Evolutionary conservation across 2,888 invertebrate genomes (phyloP).

Genomic region (Cheilosia variabilis): DNA sequence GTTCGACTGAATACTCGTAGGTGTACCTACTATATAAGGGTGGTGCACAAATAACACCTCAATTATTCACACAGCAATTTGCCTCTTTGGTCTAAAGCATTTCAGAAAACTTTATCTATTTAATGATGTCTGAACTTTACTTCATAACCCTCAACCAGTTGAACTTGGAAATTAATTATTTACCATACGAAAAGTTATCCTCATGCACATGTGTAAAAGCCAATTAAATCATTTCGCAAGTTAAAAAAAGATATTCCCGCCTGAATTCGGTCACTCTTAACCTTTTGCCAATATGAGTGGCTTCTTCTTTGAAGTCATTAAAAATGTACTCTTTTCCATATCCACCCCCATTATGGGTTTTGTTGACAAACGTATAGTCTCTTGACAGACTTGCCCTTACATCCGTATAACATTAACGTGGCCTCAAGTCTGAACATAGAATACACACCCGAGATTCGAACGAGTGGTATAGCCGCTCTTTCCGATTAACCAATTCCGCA

Average conservation of each 20-base stretch:
- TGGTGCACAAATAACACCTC: too few species aligned
- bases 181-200: constrained; percentile 1
- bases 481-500: constrained; percentile 45
- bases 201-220: constrained; percentile 7
- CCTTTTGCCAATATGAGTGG: constrained; percentile 35
- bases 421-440: too few species aligned
- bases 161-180: constrained; percentile 1
- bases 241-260: constrained; percentile 47
- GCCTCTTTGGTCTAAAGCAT: neutral
- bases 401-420: constrained; percentile 21
- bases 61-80: too few species aligned
- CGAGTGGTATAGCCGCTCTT: constrained; percentile 15
- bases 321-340: constrained; percentile 43
- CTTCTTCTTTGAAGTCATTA: constrained; percentile 23
- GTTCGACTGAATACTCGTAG: too few species aligned
- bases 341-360: constrained; percentile 21
- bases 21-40: too few species aligned
- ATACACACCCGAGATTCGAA: constrained; percentile 5
- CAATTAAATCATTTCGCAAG: constrained; percentile 51
- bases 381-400: constrained; percentile 42
- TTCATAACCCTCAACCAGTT: constrained; percentile 8
- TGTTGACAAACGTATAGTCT: constrained; percentile 41
- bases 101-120: too few species aligned
- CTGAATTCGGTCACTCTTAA: constrained; percentile 46
- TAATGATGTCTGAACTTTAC: too few species aligned